Base-by-base conservation (phyloP, 1,140 invertebrate genomes). In the Agraylea sexmaculata region DNA sequence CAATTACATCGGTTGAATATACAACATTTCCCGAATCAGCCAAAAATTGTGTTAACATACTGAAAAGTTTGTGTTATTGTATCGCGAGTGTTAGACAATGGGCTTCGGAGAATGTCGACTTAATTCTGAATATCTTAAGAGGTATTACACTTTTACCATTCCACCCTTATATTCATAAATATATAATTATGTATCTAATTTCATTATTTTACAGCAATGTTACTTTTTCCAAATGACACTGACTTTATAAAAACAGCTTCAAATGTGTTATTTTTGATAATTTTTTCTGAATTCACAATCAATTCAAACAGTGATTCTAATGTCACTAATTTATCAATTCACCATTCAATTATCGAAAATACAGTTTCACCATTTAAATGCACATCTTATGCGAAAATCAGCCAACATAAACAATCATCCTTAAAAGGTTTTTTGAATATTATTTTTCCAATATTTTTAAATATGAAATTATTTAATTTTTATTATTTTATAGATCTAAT, bases 1-100 rank as follows among this genome's bases (percentile, higher is more conserved):
- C 70, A 5, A 43, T 78, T 43, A 59, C 64, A 42, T 71, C 77
- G 34, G 66, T 69, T 18, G 71, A 78, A 51, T 76, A 64, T 49
- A 52, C 64, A 3, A 68, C 74, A 49, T 78, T 76, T 58, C 72
- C 76, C 2, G 77, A 80, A 52, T 77, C 73, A 32, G 69, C 73
- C 2, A 65, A 78, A 32, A 70, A 75, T 27, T 70, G 73, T 47
- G 54, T 78, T 22, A 65, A 65, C 4, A 66, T 77, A 42, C 47
- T 80, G 25, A 77, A 76, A 58, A 64, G 69, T 37, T 49, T 78
- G 6, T 67, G 63, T 30, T 65, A 62, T 12, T 57, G 60, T 45
- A 63, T 64, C 47, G 27, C 57, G 18, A 56, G 54, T 13, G 56
- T 68, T 41, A 59, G 76, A 28, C 66, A 73, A 25, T 57, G 59